Conservation (phyloP, 2,797 vertebrate species). For the Diplodus puntazzo region DNA sequence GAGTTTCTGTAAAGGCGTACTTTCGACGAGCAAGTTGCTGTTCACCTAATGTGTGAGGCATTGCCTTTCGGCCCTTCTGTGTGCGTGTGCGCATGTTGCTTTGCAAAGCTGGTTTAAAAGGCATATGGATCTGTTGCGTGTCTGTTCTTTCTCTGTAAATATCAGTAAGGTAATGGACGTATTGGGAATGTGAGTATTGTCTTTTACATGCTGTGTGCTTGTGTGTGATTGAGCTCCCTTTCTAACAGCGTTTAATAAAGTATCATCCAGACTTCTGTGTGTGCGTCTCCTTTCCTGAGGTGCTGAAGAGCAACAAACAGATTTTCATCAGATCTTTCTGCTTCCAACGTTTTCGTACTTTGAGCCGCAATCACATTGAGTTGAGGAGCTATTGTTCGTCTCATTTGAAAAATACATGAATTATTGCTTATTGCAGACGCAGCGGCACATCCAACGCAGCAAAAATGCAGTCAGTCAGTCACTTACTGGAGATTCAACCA, state of each 20-base stretch:
- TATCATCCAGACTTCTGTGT: background rate
- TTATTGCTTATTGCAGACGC: background rate
- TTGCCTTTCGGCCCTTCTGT: constrained; percentile 21
- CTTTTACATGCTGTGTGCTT: background rate
- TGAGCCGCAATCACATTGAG: background rate
- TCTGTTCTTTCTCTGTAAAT: background rate
- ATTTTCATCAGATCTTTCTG: background rate
- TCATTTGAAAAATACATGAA: background rate
- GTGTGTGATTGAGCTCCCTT: background rate
- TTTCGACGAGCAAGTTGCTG: constrained; percentile 7
- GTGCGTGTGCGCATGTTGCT: constrained; percentile 13
- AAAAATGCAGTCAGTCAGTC: constrained; percentile 25
- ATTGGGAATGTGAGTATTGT: background rate
- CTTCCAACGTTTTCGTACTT: background rate
- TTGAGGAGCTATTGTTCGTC: background rate
- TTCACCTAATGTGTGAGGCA: constrained; percentile 20
- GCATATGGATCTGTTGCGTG: background rate
- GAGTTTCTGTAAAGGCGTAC: constrained; percentile 30
- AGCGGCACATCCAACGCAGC: background rate
- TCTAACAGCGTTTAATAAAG: background rate
- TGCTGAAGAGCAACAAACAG: background rate
- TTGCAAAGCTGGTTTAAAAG: background rate
- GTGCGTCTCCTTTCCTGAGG: background rate
- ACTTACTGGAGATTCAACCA: constrained; percentile 6
- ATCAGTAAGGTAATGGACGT: background rate